Percentiles rank a stretch among this genome's conserved stretches.
Conservation (phyloP, 2,888 invertebrate species). For the Eumacrocentrus americanus region DNA sequence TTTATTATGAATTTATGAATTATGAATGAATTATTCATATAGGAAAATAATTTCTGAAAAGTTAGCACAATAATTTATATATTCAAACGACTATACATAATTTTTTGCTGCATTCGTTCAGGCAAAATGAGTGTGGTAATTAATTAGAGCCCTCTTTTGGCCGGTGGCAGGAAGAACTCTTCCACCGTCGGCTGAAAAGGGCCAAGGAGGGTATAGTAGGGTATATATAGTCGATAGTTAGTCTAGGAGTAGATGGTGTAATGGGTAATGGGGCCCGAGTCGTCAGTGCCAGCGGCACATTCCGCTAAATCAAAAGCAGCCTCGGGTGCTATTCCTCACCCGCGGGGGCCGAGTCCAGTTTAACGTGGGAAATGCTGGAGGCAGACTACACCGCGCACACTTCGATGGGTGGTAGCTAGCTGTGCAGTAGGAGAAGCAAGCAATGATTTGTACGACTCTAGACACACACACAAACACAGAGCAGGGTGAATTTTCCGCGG, state of each 20-base stretch:
- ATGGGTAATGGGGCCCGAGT: slow-evolving; percentile 47
- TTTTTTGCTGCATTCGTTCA: slow-evolving; percentile 31
- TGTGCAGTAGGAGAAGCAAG: neutral
- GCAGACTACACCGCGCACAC: slow-evolving; percentile 28
- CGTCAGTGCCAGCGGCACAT: slow-evolving; percentile 58
- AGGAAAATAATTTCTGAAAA: slow-evolving; percentile 1
- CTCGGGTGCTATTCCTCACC: slow-evolving; percentile 38
- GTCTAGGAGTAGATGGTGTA: slow-evolving; percentile 32
- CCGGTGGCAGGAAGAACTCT: slow-evolving; percentile 24
- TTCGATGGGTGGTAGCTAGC: slow-evolving; percentile 1
- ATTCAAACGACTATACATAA: slow-evolving; percentile 24
- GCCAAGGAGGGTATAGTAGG: slow-evolving; percentile 19
- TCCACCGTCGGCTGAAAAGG: slow-evolving; percentile 15
- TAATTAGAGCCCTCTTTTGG: slow-evolving; percentile 46
- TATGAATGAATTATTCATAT: neutral
- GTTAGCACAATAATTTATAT: slow-evolving; percentile 8
- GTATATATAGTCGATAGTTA: slow-evolving; percentile 13
- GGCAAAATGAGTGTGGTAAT: slow-evolving; percentile 43
- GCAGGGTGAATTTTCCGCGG: neutral
- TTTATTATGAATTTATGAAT: neutral
- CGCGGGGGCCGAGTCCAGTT: slow-evolving; percentile 30
- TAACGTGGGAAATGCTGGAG: slow-evolving; percentile 32
- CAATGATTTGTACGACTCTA: neutral
- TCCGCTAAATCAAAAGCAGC: slow-evolving; percentile 59
- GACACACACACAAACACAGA: too few species aligned